These are phyloP conservation scores for Orestias chungarensis DNA, from an alignment of 2,797 vertebrate genomes.

Conservation along the genomic window DNA sequence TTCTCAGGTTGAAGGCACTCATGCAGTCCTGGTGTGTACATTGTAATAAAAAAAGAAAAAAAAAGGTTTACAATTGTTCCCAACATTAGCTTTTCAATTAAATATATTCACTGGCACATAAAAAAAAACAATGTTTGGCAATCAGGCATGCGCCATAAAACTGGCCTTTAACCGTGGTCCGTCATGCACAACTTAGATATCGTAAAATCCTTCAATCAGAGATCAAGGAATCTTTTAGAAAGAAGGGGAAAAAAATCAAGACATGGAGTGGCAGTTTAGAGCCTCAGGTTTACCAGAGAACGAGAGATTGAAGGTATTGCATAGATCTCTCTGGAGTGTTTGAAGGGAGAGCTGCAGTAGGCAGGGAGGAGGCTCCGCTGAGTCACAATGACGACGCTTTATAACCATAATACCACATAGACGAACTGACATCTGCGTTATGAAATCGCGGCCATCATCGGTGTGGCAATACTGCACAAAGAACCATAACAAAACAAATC, in stretches of 20 bases:
- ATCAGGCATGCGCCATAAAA: slow-evolving; percentile 55
- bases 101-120: slow-evolving; percentile 58
- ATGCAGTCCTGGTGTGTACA: slow-evolving; percentile 38
- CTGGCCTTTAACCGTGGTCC: slow-evolving; percentile 54
- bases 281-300: slow-evolving; percentile 48
- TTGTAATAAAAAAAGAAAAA: slow-evolving; percentile 32
- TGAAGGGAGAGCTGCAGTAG: slow-evolving; percentile 13
- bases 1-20: slow-evolving; percentile 74
- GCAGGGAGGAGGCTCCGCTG: background rate
- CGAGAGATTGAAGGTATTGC: slow-evolving; percentile 61
- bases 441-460: slow-evolving; percentile 22
- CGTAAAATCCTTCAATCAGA: slow-evolving; percentile 25
- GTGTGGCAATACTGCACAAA: slow-evolving; percentile 45
- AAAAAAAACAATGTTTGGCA: slow-evolving; percentile 68
- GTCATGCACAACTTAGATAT: slow-evolving; percentile 54
- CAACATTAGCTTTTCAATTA: slow-evolving; percentile 8
- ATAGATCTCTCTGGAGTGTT: slow-evolving; percentile 68
- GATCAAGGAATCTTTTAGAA: slow-evolving; percentile 16
- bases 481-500: slow-evolving; percentile 19
- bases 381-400: slow-evolving; percentile 12
- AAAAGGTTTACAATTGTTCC: slow-evolving; percentile 20
- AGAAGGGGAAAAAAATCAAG: too few species aligned
- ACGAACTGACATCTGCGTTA: slow-evolving; percentile 24
- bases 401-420: slow-evolving; percentile 26
- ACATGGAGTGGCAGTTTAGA: slow-evolving; percentile 39